Conservation (phyloP, 2,888 invertebrate species). For the Protonemura montana region DNA sequence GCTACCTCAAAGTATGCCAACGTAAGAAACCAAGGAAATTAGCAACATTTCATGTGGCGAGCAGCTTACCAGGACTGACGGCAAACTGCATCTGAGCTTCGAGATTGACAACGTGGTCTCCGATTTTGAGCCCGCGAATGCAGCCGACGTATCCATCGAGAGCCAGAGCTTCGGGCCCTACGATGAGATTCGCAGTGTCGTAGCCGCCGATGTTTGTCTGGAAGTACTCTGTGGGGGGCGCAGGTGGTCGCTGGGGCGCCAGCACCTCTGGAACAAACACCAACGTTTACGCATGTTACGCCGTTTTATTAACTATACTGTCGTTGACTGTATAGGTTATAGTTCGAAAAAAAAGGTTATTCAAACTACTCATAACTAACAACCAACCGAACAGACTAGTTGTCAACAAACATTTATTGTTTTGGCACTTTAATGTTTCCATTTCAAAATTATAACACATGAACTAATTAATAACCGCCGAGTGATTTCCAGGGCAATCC, state of each 20-base stretch:
- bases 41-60: too few relatives aligned
- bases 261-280: slow-evolving; percentile 71
- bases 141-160: slow-evolving; percentile 81
- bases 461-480: too few relatives aligned
- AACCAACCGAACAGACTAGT: too few relatives aligned
- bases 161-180: slow-evolving; percentile 62
- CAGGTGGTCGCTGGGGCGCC: slow-evolving; percentile 86
- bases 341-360: too few relatives aligned
- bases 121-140: slow-evolving; percentile 86
- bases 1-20: too few relatives aligned
- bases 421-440: too few relatives aligned
- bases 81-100: slow-evolving; percentile 74
- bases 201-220: slow-evolving; percentile 86
- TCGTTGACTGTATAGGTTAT: too few relatives aligned
- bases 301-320: neutral
- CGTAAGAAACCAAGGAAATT: too few relatives aligned
- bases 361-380: too few relatives aligned
- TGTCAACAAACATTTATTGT: too few relatives aligned
- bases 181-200: slow-evolving; percentile 75
- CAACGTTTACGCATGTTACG: neutral
- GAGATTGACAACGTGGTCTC: slow-evolving; percentile 79
- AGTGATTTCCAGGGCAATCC: too few relatives aligned
- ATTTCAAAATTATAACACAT: too few relatives aligned
- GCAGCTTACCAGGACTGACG: slow-evolving; percentile 70
- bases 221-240: slow-evolving; percentile 88